Evolutionary conservation across 2,113 vertebrate genomes (phyloP).

Genomic region (Mormyrus iriodes): DNA sequence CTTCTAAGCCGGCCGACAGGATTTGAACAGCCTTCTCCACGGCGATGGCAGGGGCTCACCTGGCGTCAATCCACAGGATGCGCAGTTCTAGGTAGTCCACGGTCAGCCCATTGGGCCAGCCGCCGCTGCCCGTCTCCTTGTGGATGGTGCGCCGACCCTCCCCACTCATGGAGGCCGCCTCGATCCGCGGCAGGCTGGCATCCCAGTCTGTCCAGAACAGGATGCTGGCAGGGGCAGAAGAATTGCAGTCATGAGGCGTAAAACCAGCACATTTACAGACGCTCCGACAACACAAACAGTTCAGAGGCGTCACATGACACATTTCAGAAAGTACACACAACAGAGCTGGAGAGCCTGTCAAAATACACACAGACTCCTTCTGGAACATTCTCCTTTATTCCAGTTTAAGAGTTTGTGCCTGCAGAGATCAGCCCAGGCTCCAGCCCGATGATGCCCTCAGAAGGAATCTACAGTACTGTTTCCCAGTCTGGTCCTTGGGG

Average conservation of each 20-base stretch:
- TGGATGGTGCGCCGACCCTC: conserved; percentile 86
- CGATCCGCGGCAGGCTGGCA: conserved; percentile 85
- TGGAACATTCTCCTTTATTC: not conserved
- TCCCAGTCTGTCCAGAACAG: conserved; percentile 99
- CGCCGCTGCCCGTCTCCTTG: conserved; percentile 84
- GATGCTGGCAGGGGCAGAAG: conserved; percentile 60
- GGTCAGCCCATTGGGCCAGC: conserved; percentile 94
- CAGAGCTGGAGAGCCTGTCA: not conserved
- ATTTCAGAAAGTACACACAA: not conserved
- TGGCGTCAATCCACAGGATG: conserved; percentile 95
- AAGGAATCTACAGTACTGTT: not conserved
- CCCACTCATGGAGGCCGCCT: conserved; percentile 93
- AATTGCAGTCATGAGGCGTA: too few relatives aligned
- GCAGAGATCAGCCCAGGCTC: not conserved
- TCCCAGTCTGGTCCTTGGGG: not conserved
- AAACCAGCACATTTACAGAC: not conserved
- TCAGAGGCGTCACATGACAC: not conserved
- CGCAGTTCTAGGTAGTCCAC: conserved; percentile 92
- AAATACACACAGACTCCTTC: not conserved
- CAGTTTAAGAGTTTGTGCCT: not conserved
- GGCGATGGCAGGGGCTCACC: conserved; percentile 51
- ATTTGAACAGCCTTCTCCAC: not conserved
- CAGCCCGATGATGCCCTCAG: not conserved
- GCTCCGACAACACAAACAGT: not conserved
- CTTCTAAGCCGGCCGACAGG: not conserved